Evolutionary conservation across 2,888 invertebrate genomes (phyloP).

Genomic region (Mythimna lalbum): DNA sequence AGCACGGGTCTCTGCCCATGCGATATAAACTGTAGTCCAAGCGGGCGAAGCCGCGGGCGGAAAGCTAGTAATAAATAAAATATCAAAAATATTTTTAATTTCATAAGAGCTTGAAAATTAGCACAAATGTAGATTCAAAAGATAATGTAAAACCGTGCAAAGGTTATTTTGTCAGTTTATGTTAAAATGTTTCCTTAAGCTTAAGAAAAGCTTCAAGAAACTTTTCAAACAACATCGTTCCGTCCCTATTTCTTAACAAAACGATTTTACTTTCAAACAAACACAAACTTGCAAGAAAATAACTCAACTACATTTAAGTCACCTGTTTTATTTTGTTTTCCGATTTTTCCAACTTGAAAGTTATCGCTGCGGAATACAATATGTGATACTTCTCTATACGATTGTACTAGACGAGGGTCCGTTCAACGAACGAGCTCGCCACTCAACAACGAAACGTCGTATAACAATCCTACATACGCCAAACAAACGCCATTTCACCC

Average conservation of each 20-base stretch:
- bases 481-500: slow-evolving; percentile 71
- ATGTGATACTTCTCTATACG: slow-evolving; percentile 81
- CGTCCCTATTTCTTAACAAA: slow-evolving; percentile 26
- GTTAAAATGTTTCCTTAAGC: slow-evolving; percentile 23
- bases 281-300: slow-evolving; percentile 40
- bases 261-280: slow-evolving; percentile 26
- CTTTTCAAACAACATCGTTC: slow-evolving; percentile 27
- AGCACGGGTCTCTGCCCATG: too few species aligned
- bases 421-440: slow-evolving; percentile 84
- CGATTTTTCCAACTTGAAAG: slow-evolving; percentile 65
- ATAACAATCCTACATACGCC: slow-evolving; percentile 70
- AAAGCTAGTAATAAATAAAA: too few species aligned
- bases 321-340: slow-evolving; percentile 61
- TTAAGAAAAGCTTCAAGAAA: slow-evolving; percentile 27
- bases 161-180: slow-evolving; percentile 10
- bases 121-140: neutral
- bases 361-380: slow-evolving; percentile 71
- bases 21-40: too few species aligned
- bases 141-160: neutral
- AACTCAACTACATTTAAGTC: slow-evolving; percentile 55
- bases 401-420: slow-evolving; percentile 86
- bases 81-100: too few species aligned
- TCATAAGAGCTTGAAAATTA: neutral
- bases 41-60: too few species aligned
- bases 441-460: slow-evolving; percentile 76